Evolutionary conservation across 2,888 invertebrate genomes (phyloP).

Genomic region (Hypomecis atomaria): DNA sequence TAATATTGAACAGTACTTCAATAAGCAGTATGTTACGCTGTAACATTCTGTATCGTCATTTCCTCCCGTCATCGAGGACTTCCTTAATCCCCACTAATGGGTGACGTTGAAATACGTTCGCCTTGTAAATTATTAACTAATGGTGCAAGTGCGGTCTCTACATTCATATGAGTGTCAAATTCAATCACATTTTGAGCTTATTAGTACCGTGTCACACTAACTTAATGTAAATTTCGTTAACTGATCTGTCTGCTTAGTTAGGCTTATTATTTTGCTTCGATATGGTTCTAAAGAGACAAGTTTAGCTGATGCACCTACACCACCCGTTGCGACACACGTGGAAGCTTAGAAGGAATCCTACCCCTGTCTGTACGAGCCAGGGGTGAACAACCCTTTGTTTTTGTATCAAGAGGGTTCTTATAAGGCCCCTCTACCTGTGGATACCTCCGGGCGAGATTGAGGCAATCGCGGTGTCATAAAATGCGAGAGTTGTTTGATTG

Average conservation of each 20-base stretch:
- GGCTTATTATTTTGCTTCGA: slow-evolving; percentile 7
- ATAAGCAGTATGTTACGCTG: not conserved
- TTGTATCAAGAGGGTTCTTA: slow-evolving; percentile 19
- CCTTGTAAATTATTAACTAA: slow-evolving; percentile 67
- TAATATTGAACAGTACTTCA: slow-evolving; percentile 18
- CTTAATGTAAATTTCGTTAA: not conserved
- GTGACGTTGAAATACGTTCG: slow-evolving; percentile 68
- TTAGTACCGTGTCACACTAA: slow-evolving; percentile 13
- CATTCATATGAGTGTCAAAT: slow-evolving; percentile 40
- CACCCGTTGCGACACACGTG: slow-evolving; percentile 54
- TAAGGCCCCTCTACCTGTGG: slow-evolving; percentile 53
- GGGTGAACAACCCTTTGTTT: slow-evolving; percentile 64
- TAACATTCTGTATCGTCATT: slow-evolving; percentile 62
- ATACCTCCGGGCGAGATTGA: slow-evolving; percentile 31
- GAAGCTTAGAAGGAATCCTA: slow-evolving; percentile 37
- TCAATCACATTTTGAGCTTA: not conserved
- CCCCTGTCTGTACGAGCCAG: slow-evolving; percentile 62
- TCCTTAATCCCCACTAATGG: slow-evolving; percentile 77
- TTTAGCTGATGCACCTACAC: slow-evolving; percentile 31
- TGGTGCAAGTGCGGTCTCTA: slow-evolving; percentile 65
- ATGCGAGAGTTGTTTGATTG: slow-evolving; percentile 34
- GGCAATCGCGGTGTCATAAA: slow-evolving; percentile 28
- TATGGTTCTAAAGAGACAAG: slow-evolving; percentile 9
- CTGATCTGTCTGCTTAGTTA: not conserved
- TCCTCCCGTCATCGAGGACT: slow-evolving; percentile 71